Evolutionary conservation across 2,888 invertebrate species (phyloP).

Genomic region (Aromia moschata): DNA sequence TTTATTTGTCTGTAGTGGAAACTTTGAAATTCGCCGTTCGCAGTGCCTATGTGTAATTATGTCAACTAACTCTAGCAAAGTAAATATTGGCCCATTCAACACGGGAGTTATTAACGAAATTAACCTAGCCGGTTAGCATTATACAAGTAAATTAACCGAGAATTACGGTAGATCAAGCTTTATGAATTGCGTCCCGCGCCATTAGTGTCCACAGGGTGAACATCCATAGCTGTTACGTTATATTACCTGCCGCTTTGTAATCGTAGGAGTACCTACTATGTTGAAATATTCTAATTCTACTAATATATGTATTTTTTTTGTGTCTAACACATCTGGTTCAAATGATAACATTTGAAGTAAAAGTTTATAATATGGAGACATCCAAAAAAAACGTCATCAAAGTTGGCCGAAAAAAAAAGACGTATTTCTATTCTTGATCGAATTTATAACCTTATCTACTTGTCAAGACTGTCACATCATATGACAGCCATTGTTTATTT

Average conservation of each 20-base stretch:
- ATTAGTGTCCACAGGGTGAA: conserved; percentile 24
- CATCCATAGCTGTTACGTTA: no score
- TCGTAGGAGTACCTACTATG: no score
- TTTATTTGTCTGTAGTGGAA: conserved; percentile 59
- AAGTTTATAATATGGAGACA: not conserved
- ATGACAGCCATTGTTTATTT: no score
- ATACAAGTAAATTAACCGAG: conserved; percentile 50
- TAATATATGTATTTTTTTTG: no score
- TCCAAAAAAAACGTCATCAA: not conserved
- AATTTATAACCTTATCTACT: no score
- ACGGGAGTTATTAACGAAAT: conserved; percentile 61
- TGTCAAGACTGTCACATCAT: no score
- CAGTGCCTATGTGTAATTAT: conserved; percentile 51
- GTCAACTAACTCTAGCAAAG: conserved; percentile 62
- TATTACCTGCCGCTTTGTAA: no score
- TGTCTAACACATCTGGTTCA: not conserved
- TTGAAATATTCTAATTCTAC: no score
- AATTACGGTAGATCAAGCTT: conserved; percentile 46
- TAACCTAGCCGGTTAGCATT: conserved; percentile 54
- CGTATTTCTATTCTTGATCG: no score
- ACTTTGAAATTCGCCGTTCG: conserved; percentile 49
- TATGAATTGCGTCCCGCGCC: conserved; percentile 35
- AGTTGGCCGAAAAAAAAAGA: no score
- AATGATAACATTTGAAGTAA: not conserved
- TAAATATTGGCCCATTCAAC: conserved; percentile 59